Evolutionary conservation across 2,113 vertebrate genomes (phyloP).

Genomic region (Podiceps cristatus): DNA sequence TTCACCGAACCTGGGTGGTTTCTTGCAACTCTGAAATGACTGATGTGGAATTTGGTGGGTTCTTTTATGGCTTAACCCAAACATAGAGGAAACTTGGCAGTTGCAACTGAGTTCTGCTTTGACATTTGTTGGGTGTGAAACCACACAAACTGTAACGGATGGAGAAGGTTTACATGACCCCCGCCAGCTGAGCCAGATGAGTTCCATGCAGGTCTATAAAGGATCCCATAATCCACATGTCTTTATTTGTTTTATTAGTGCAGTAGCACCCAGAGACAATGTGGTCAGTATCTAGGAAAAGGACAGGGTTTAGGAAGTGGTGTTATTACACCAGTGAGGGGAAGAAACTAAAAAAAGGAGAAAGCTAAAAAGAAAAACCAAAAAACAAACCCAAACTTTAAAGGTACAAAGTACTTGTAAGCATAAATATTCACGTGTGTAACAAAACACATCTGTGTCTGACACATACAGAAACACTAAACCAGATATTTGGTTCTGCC

Average conservation of each 20-base stretch:
- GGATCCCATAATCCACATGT: neutral
- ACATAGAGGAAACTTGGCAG: constrained; percentile 37
- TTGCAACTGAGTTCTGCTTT: constrained; percentile 20
- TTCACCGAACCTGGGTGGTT: constrained; percentile 42
- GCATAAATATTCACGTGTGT: neutral
- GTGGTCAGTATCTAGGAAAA: constrained; percentile 20
- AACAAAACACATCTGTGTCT: neutral
- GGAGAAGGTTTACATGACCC: constrained; percentile 35
- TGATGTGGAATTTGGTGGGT: constrained; percentile 43
- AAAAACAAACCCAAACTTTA: neutral
- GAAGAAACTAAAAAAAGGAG: neutral
- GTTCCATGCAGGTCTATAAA: constrained; percentile 27
- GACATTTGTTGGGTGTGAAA: constrained; percentile 65
- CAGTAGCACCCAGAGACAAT: constrained; percentile 21
- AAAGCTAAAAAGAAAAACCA: neutral
- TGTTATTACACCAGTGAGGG: neutral
- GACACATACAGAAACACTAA: neutral
- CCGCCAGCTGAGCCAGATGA: constrained; percentile 1
- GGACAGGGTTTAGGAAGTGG: neutral
- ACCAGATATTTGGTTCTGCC: neutral
- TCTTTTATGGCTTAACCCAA: constrained; percentile 54
- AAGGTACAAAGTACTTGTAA: neutral
- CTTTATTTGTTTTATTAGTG: constrained; percentile 11
- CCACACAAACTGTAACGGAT: constrained; percentile 34
- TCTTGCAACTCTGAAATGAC: constrained; percentile 12